Evolutionary conservation across 2,113 vertebrate genomes (phyloP).

Genomic region (Seriola quinqueradiata): DNA sequence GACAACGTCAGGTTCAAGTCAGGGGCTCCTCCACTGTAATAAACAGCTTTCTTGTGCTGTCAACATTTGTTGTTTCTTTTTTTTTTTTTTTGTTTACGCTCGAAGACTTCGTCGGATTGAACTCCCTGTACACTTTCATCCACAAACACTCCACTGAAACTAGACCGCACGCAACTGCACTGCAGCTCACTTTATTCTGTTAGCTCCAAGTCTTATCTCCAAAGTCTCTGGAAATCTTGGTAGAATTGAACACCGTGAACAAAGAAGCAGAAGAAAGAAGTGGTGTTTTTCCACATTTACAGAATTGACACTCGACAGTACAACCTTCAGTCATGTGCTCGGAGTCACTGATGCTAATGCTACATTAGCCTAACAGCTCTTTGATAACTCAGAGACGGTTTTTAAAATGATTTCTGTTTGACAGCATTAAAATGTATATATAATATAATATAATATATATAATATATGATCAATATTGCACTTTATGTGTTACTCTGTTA

Average conservation of each 20-base stretch:
- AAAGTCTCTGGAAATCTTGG: not conserved
- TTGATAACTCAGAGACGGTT: not conserved
- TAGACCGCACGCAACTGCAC: not conserved
- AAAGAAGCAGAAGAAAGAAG: not conserved
- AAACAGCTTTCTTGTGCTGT: not conserved
- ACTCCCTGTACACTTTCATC: conserved; percentile 6
- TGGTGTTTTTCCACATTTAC: not conserved
- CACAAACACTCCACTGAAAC: not conserved
- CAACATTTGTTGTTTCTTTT: not conserved
- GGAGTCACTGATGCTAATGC: not conserved
- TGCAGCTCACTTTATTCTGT: not conserved
- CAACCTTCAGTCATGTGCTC: not conserved
- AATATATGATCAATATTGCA: not conserved
- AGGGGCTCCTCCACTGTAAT: not conserved
- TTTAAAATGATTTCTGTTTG: not conserved
- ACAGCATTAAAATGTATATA: not conserved
- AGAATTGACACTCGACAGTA: not conserved
- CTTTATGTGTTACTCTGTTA: not conserved
- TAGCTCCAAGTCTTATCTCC: not conserved
- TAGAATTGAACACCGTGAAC: not conserved
- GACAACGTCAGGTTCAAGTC: not conserved
- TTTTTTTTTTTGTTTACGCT: not conserved
- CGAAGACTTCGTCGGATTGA: not conserved
- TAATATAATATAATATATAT: no score
- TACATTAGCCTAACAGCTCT: not conserved